Evolutionary conservation across 2,797 vertebrate species (phyloP).

Genomic region (Jordanella pulchra): DNA sequence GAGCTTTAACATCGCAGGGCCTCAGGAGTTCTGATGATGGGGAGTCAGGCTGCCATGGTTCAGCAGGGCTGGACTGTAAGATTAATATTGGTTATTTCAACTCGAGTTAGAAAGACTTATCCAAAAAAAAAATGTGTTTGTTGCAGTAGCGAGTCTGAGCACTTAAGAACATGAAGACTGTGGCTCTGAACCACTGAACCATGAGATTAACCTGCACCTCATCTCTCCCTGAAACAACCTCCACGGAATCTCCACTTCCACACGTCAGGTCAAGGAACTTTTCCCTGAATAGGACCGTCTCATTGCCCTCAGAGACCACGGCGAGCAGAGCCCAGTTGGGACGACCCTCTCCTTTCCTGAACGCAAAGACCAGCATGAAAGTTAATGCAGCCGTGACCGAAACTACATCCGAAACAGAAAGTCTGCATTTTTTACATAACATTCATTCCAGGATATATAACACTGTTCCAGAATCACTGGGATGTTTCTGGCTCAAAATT

Average conservation of each 20-base stretch:
- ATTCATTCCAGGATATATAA: not conserved
- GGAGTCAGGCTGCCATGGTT: not conserved
- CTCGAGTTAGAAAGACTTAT: not conserved
- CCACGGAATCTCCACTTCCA: constrained; percentile 10
- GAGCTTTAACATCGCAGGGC: constrained; percentile 75
- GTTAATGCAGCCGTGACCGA: not conserved
- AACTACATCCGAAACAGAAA: not conserved
- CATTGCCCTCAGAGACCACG: constrained; percentile 70
- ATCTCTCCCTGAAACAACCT: constrained; percentile 8
- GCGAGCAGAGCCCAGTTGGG: constrained; percentile 82
- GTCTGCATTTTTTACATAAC: not conserved
- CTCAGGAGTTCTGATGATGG: constrained; percentile 48
- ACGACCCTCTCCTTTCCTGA: constrained; percentile 77
- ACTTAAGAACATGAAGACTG: not conserved
- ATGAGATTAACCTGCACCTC: constrained; percentile 61
- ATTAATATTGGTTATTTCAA: not conserved
- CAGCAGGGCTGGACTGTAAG: not conserved
- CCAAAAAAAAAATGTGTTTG: not conserved
- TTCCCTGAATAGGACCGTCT: constrained; percentile 81
- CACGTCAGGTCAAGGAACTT: constrained; percentile 79
- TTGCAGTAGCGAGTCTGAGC: not conserved
- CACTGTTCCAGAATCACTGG: too few species aligned
- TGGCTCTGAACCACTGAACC: not conserved
- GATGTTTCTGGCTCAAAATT: too few species aligned
- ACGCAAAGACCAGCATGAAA: not conserved